phyloP scores from a whole-genome alignment of 2,888 invertebrate species.

The Papilio demoleus region DNA sequence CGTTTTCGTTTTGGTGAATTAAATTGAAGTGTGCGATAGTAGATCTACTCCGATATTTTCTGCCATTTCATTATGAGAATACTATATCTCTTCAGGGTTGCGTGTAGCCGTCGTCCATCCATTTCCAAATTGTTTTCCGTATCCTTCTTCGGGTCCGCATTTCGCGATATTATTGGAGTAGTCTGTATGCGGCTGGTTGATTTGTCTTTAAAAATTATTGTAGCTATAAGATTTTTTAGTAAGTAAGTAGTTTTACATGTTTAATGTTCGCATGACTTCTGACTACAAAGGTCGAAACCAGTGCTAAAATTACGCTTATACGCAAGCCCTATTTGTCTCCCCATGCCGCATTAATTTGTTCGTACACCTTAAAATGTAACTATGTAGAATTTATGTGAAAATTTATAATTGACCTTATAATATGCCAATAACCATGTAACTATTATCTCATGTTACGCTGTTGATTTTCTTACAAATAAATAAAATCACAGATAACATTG shows the following conservation, averaged over 20 bases:
- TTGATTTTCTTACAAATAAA: too few species aligned
- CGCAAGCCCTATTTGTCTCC: too few species aligned
- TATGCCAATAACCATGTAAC: too few species aligned
- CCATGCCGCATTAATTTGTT: too few species aligned
- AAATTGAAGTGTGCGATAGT: too few species aligned
- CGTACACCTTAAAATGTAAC: too few species aligned
- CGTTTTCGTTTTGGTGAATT: too few species aligned
- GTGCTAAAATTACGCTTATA: too few species aligned
- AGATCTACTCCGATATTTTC: not conserved
- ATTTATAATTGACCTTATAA: too few species aligned
- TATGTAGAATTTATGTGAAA: too few species aligned
- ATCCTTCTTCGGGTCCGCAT: too few species aligned
- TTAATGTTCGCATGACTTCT: not conserved
- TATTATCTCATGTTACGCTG: too few species aligned
- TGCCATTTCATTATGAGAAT: not conserved
- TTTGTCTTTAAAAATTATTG: not conserved
- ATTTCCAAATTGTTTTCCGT: not conserved
- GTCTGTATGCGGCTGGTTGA: not conserved
- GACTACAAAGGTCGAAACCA: not conserved
- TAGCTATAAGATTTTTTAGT: not conserved
- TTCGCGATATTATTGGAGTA: not conserved
- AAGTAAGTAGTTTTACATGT: not conserved
- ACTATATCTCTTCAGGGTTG: not conserved
- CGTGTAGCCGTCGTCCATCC: not conserved
- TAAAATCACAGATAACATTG: not conserved